These are phyloP conservation scores for Melieria omissa DNA, from an alignment of 2,888 invertebrate genomes.

Conservation along the genomic window DNA sequence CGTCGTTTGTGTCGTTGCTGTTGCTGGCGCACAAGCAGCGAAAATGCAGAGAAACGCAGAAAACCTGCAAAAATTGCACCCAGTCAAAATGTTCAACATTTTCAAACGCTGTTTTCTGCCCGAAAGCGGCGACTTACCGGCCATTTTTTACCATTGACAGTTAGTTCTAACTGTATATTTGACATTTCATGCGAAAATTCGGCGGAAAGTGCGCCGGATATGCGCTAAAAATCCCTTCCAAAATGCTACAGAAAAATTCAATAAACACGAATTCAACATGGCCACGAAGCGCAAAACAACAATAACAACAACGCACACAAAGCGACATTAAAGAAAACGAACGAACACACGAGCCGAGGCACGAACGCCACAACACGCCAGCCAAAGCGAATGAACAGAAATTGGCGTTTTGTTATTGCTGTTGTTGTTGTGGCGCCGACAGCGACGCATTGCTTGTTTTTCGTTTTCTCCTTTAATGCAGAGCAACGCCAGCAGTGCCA, in stretches of 20 bases:
- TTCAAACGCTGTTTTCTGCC: slow-evolving; percentile 31
- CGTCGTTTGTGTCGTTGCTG: slow-evolving; percentile 2
- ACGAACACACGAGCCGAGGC: slow-evolving; percentile 20
- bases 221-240: slow-evolving; percentile 41
- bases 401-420: slow-evolving; percentile 3
- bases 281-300: slow-evolving; percentile 39
- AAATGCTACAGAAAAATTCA: slow-evolving; percentile 39
- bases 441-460: not conserved
- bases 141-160: slow-evolving; percentile 36
- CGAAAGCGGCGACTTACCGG: not conserved
- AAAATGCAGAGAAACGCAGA: slow-evolving; percentile 42
- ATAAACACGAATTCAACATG: slow-evolving; percentile 47
- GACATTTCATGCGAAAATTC: slow-evolving; percentile 25
- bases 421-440: not conserved
- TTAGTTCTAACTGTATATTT: slow-evolving; percentile 26
- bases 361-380: not conserved
- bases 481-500: too few species aligned
- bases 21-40: slow-evolving; percentile 40
- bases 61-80: slow-evolving; percentile 42
- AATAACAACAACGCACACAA: not conserved
- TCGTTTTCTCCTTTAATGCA: too few species aligned
- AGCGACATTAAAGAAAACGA: slow-evolving; percentile 15
- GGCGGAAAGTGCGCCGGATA: slow-evolving; percentile 2
- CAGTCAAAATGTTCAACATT: slow-evolving; percentile 29
- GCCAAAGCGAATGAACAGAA: slow-evolving; percentile 5